phyloP scores from a whole-genome alignment of 2,113 vertebrate species.

The Lophotis ruficrista region DNA sequence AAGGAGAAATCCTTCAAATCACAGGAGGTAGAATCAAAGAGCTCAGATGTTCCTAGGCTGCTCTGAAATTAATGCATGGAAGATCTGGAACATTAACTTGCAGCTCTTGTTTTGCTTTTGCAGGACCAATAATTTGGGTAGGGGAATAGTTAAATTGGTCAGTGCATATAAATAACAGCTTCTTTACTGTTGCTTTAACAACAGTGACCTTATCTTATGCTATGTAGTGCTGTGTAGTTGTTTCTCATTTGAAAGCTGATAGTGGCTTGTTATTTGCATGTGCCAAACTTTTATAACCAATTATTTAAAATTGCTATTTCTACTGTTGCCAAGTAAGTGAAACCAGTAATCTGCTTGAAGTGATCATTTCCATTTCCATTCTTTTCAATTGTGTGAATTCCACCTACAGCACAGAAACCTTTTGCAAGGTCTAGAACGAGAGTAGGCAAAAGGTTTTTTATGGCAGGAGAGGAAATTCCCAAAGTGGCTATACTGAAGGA shows the following conservation, averaged over 20 bases:
- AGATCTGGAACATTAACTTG: not conserved
- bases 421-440: not conserved
- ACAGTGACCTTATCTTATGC: not conserved
- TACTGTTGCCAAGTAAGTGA: not conserved
- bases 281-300: not conserved
- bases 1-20: conserved; percentile 4
- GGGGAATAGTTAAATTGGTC: not conserved
- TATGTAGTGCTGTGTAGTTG: not conserved
- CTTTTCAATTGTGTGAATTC: not conserved
- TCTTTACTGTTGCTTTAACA: not conserved
- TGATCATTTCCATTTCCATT: not conserved
- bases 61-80: not conserved
- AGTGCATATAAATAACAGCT: not conserved
- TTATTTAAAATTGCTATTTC: not conserved
- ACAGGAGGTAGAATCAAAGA: not conserved
- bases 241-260: not conserved
- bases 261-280: not conserved
- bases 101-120: not conserved
- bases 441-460: not conserved
- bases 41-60: not conserved
- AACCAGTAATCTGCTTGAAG: not conserved
- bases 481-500: not conserved
- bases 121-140: not conserved
- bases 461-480: not conserved
- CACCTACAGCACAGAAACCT: not conserved